Conservation (phyloP, 2,888 invertebrate genomes). For the Heliconius hortense region DNA sequence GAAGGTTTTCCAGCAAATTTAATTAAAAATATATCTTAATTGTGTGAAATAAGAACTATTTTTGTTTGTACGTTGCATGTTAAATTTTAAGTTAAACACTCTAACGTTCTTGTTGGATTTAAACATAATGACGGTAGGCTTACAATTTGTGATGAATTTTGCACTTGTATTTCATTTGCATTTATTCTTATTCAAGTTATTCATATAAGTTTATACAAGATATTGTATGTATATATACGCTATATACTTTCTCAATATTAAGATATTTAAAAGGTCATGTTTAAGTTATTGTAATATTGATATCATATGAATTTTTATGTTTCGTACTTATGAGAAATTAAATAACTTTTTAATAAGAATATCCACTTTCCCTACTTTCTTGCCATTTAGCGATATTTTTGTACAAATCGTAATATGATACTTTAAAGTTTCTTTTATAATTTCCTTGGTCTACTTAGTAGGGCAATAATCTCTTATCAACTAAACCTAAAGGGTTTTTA, state of each 20-base stretch:
- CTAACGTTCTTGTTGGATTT: conserved; percentile 62
- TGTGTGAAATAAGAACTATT: conserved; percentile 42
- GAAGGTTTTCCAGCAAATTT: conserved; percentile 38
- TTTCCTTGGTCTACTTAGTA: neutral
- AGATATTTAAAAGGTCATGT: neutral
- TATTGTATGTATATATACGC: neutral
- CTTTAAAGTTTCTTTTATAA: neutral
- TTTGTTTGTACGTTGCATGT: conserved; percentile 49
- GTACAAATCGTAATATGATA: neutral
- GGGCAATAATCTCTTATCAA: neutral
- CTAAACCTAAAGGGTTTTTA: neutral
- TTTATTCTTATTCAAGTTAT: neutral
- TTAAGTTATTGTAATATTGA: too few relatives aligned
- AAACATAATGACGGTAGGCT: conserved; percentile 57
- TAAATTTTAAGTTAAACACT: conserved; percentile 60
- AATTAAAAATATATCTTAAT: conserved; percentile 48
- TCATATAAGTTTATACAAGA: neutral
- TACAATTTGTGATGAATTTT: neutral
- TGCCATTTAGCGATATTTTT: neutral
- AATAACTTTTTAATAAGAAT: too few relatives aligned
- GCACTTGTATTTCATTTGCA: neutral
- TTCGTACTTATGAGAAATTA: too few relatives aligned
- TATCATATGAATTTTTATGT: too few relatives aligned
- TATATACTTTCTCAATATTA: neutral
- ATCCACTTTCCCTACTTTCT: too few relatives aligned